Evolutionary conservation across 2,113 vertebrate species (phyloP), one percentile per base, ranked within the genome.

Genomic region (Apaloderma vittatum): DNA sequence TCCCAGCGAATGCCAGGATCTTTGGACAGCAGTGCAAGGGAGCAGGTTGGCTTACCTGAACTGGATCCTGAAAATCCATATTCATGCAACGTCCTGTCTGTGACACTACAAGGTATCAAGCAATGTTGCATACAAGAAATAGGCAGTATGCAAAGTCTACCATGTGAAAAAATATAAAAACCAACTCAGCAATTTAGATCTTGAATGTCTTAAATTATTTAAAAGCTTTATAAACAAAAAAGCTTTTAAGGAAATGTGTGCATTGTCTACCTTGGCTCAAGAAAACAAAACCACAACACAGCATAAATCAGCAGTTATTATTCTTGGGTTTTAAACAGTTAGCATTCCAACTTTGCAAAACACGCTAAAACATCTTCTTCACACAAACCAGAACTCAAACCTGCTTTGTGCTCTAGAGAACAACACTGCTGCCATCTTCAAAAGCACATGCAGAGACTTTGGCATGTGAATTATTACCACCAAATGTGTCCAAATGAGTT

Each of bases 201-300:
- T 55, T 83, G 22, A 88, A 76, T 3, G 11, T 66, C 61, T 78
- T 62, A 89, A 94, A 79, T 88, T 94, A 96, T 1, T 23, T 6
- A 27, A 63, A 94, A 90, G 12, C 59, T 61, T 90, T 83, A 85
- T 58, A 76, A 88, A 87, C 58, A 86, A 79, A 88, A 91, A 83
- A 71, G 32, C 52, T 94, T 81, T 88, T 57, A 91, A 81, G 54
- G 22, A 77, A 74, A 63, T 12, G 8, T n/a, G 14, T 48, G 24
- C 37, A 70, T 74, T 23, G n/a, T 68, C 78, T 67, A 54, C 43
- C 26, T 51, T 86, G 72, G 55, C 46, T 70, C 59, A 90, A 92
- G 58, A 72, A 84, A 82, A 55, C 30, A 75, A 91, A 82, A 30
- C 54, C 23, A 57, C 37, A 59, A 11, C 0, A 8, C 12, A 36